phyloP scores from a whole-genome alignment of 2,113 vertebrate genomes.

The Ctenomys sociabilis region DNA sequence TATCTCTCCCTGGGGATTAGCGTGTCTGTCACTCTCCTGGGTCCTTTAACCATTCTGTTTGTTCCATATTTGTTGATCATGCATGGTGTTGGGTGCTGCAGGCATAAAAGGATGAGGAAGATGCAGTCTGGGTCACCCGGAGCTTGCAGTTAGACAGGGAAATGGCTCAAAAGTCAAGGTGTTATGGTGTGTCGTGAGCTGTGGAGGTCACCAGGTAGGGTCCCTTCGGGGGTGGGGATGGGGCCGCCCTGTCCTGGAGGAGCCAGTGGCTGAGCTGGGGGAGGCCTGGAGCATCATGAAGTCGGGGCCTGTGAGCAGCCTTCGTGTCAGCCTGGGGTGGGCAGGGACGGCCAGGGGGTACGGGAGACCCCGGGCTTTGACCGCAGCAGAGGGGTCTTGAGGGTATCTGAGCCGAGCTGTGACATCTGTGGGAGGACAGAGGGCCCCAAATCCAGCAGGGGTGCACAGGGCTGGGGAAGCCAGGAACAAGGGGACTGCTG shows the following conservation, averaged over 20 bases:
- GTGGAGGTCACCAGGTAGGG: not conserved
- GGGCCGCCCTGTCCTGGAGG: not conserved
- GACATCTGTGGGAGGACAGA: not conserved
- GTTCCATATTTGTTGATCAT: not conserved
- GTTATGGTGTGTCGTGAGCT: not conserved
- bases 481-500: not conserved
- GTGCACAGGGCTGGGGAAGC: fast-evolving
- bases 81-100: not conserved
- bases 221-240: not conserved
- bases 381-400: too few species aligned
- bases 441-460: not conserved
- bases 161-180: not conserved
- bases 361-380: too few species aligned
- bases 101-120: not conserved
- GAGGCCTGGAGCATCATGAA: too few species aligned
- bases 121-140: fast-evolving
- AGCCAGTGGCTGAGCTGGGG: too few species aligned
- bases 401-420: not conserved
- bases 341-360: too few species aligned
- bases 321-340: fast-evolving
- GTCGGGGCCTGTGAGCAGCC: not conserved
- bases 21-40: not conserved
- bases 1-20: not conserved
- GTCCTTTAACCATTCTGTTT: not conserved
- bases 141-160: slow-evolving; percentile 7